These are phyloP conservation scores for Sebastes schlegelii DNA, from an alignment of 2,113 vertebrate species.

Conservation along the genomic window DNA sequence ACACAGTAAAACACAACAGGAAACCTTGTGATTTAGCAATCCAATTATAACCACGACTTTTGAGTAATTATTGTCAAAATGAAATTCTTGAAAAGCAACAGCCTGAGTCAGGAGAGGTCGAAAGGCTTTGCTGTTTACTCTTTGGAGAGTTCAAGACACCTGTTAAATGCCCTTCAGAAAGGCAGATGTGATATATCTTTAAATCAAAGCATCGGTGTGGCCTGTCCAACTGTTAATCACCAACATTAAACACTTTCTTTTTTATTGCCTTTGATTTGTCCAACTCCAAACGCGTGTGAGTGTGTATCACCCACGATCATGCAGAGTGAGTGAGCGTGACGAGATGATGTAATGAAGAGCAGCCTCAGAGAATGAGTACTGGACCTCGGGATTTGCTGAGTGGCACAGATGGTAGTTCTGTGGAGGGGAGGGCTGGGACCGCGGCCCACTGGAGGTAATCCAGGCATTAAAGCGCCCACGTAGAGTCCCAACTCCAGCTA, in stretches of 20 bases:
- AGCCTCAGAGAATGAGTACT: slow-evolving; percentile 35
- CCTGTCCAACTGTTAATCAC: background rate
- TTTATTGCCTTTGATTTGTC: background rate
- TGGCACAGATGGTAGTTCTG: slow-evolving; percentile 71
- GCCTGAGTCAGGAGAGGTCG: too few species aligned
- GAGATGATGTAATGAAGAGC: slow-evolving; percentile 64
- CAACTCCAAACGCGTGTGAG: slow-evolving; percentile 1
- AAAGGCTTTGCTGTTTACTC: too few species aligned
- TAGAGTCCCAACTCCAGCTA: slow-evolving; percentile 27
- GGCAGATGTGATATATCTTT: background rate
- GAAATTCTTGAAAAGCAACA: too few species aligned
- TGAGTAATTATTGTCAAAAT: too few species aligned
- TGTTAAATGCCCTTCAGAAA: too few species aligned
- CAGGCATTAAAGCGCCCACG: slow-evolving; percentile 53
- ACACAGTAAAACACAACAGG: too few species aligned
- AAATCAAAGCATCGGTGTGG: background rate
- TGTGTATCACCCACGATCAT: slow-evolving; percentile 26
- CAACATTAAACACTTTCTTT: background rate
- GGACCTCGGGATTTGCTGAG: slow-evolving; percentile 67
- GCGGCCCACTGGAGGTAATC: slow-evolving; percentile 63
- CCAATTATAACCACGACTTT: too few species aligned
- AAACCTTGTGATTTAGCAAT: too few species aligned
- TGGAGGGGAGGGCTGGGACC: slow-evolving; percentile 42
- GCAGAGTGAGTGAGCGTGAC: slow-evolving; percentile 31
- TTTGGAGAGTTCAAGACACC: too few species aligned